Percentiles rank a stretch among this genome's conserved stretches.
These are phyloP conservation scores for Tromatobia lineatoria DNA, from an alignment of 2,888 invertebrate genomes.

Conservation along the genomic window DNA sequence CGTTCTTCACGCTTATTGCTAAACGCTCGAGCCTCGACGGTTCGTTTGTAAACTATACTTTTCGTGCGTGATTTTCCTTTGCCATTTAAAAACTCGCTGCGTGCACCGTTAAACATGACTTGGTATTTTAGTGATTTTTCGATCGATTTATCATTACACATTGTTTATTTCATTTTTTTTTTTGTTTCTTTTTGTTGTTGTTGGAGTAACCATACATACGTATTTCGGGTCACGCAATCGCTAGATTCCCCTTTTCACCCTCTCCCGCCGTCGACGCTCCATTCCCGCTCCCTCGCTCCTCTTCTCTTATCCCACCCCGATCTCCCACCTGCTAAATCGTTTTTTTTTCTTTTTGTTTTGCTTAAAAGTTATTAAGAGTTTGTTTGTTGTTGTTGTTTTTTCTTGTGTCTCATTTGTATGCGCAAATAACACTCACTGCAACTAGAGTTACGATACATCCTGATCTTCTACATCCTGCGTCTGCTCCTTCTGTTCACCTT, in stretches of 20 bases:
- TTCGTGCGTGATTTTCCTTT: conserved; percentile 52
- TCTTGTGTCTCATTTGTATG: conserved; percentile 84
- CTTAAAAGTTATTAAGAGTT: conserved; percentile 84
- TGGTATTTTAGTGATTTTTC: conserved; percentile 67
- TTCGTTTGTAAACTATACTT: conserved; percentile 31
- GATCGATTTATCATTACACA: conserved; percentile 51
- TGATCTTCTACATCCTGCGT: conserved; percentile 97
- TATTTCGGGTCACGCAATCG: conserved; percentile 82
- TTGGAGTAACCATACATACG: conserved; percentile 81
- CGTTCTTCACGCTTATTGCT: conserved; percentile 56
- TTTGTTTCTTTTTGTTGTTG: conserved; percentile 61
- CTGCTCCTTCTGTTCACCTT: conserved; percentile 96
- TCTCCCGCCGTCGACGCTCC: conserved; percentile 58
- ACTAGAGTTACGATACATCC: conserved; percentile 95
- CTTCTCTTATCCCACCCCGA: conserved; percentile 75
- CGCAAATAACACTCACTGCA: conserved; percentile 85
- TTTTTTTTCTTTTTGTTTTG: conserved; percentile 80
- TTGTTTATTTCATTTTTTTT: conserved; percentile 59
- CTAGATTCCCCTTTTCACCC: conserved; percentile 76
- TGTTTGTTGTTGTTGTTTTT: conserved; percentile 71
- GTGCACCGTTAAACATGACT: conserved; percentile 52
- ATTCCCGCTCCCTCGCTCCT: conserved; percentile 63
- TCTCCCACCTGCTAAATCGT: conserved; percentile 82
- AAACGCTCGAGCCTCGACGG: conserved; percentile 38
- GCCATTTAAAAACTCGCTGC: conserved; percentile 44